Evolutionary conservation across 2,797 vertebrate species (phyloP), one percentile per base, ranked within the genome.

Genomic region (Phylloscopus collybita): DNA sequence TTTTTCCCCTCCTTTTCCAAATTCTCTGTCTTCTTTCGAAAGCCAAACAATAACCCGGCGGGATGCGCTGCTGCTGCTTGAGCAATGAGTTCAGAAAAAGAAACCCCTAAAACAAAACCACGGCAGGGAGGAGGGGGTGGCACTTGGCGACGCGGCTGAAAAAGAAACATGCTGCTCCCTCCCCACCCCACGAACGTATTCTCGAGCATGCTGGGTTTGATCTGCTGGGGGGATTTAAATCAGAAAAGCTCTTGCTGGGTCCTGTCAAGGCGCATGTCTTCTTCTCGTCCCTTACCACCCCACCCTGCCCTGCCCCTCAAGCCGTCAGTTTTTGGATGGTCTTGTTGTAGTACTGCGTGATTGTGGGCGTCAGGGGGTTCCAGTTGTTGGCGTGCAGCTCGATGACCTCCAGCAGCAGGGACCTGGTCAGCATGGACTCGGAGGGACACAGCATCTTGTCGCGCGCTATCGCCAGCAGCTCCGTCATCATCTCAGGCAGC

Each of bases 321-420:
- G 98, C 98, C 23, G 99, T 99, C 97, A 99, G 98, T 98, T 99
- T 99, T 92, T 99, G 99, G 98, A 99, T 99, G 98, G 99, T 99
- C 96, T 98, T 99, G 98, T 99, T 99, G 98, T 99, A 99, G 98
- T 99, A 99, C 89, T 99, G 99, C 1, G 98, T 99, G 97, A 99
- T 99, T 96, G 98, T 98, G 57, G 99, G 98, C 9, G 98, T 99
- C 97, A 99, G 98, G 59, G 99, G 99, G 97, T 98, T 98, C 99
- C 99, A 99, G 97, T 97, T 98, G 97, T 99, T 99, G 95, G 99
- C 99, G 2, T 99, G 99, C 89, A 99, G 98, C 98, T 99, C 99
- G 3, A 99, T 99, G 98, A 99, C 99, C 98, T 99, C 99, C 97
- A 99, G 99, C 91, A 99, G 99, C 92, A 99, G 98, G 9, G 99